phyloP scores from a whole-genome alignment of 2,797 vertebrate species.

The Australoheros facetus region DNA sequence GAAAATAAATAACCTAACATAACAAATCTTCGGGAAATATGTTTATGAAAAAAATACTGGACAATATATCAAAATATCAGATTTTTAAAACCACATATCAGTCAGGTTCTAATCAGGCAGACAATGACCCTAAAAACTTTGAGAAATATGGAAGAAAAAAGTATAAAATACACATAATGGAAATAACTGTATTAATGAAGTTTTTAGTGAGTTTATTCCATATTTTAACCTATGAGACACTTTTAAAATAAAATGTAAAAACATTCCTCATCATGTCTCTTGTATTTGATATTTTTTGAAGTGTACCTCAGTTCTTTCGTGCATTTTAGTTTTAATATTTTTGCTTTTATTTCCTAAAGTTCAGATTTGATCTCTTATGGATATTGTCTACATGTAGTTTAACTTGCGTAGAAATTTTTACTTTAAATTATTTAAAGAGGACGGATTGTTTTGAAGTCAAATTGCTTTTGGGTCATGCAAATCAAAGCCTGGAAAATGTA shows the following conservation, averaged over 20 bases:
- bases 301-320: neutral
- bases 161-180: neutral
- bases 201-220: neutral
- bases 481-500: neutral
- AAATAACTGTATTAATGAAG: neutral
- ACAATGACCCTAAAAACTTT: neutral
- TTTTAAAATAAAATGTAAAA: neutral
- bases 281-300: neutral
- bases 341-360: neutral
- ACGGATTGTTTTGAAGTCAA: constrained; percentile 31
- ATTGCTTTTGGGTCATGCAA: neutral
- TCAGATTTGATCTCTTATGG: neutral
- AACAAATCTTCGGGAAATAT: too few relatives aligned
- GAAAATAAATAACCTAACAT: neutral
- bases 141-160: neutral
- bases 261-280: neutral
- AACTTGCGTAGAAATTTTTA: neutral
- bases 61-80: too few relatives aligned
- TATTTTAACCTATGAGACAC: neutral
- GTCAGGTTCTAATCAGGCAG: neutral
- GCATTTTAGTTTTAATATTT: neutral
- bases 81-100: too few relatives aligned
- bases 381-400: neutral
- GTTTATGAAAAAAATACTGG: too few relatives aligned
- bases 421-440: constrained; percentile 17